Percentiles rank a stretch among this genome's conserved stretches.
phyloP scores from a whole-genome alignment of 2,113 vertebrate genomes.

The Paracanthobrama guichenoti region DNA sequence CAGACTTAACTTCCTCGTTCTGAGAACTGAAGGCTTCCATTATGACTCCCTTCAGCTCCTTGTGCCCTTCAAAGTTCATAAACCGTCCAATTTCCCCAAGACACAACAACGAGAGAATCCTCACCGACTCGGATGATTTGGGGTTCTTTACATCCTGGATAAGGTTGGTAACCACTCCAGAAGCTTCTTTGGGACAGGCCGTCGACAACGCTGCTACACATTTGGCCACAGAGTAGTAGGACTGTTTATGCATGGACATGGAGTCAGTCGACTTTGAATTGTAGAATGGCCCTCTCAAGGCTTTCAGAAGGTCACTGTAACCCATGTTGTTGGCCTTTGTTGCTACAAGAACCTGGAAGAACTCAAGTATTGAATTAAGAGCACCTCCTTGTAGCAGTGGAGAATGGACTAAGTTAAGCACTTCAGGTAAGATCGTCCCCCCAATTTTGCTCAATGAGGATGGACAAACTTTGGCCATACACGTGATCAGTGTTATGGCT shows the following conservation, averaged over 20 bases:
- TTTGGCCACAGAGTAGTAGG: slow-evolving; percentile 81
- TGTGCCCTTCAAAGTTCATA: slow-evolving; percentile 79
- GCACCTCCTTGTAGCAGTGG: slow-evolving; percentile 86
- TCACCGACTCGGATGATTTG: slow-evolving; percentile 74
- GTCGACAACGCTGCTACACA: slow-evolving; percentile 85
- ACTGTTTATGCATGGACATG: slow-evolving; percentile 79
- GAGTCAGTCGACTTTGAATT: slow-evolving; percentile 39
- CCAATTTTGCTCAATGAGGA: slow-evolving; percentile 82
- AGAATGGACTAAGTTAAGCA: slow-evolving; percentile 83
- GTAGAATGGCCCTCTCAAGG: slow-evolving; percentile 79
- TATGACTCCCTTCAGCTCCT: slow-evolving; percentile 84
- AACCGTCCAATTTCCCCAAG: slow-evolving; percentile 88
- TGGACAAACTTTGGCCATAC: slow-evolving; percentile 78
- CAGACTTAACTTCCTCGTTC: slow-evolving; percentile 88
- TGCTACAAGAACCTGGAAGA: slow-evolving; percentile 82
- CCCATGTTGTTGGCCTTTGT: slow-evolving; percentile 73
- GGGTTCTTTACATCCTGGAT: slow-evolving; percentile 83
- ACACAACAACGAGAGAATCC: slow-evolving; percentile 85
- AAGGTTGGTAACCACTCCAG: slow-evolving; percentile 74
- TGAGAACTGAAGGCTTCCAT: slow-evolving; percentile 86
- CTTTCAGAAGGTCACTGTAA: slow-evolving; percentile 78
- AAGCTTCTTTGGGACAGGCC: slow-evolving; percentile 82
- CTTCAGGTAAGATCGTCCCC: slow-evolving; percentile 73
- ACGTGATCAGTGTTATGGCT: slow-evolving; percentile 82
- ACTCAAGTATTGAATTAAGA: slow-evolving; percentile 78